Conservation (phyloP, 1,140 invertebrate genomes). For the Drosophila setifemur region DNA sequence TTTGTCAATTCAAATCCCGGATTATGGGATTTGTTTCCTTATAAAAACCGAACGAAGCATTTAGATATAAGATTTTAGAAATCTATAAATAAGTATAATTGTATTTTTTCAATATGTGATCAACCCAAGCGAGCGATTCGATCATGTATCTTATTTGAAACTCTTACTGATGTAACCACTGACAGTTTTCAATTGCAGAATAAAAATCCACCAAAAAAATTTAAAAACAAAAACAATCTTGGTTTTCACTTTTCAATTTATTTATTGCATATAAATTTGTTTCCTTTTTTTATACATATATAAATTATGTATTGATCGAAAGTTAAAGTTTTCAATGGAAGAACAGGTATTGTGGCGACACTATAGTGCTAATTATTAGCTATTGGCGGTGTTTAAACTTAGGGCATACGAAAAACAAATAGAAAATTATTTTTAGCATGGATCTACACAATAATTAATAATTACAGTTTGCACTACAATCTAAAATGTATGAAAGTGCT, state of each 20-base stretch:
- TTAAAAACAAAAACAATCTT: background rate
- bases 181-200: too few relatives aligned
- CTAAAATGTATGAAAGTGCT: slow-evolving; percentile 48
- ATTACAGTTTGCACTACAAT: slow-evolving; percentile 50
- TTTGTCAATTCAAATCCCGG: too few relatives aligned
- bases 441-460: slow-evolving; percentile 61
- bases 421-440: slow-evolving; percentile 55
- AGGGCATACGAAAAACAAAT: slow-evolving; percentile 65
- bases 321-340: slow-evolving; percentile 73
- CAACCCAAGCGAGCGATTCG: too few relatives aligned
- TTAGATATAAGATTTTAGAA: too few relatives aligned
- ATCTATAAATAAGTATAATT: too few relatives aligned
- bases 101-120: too few relatives aligned
- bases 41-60: too few relatives aligned
- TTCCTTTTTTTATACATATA: slow-evolving; percentile 40
- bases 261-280: slow-evolving; percentile 79
- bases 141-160: too few relatives aligned
- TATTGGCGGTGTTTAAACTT: slow-evolving; percentile 79
- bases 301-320: slow-evolving; percentile 58
- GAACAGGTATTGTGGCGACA: slow-evolving; percentile 79
- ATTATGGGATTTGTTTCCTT: too few relatives aligned
- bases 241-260: slow-evolving; percentile 63
- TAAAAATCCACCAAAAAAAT: background rate
- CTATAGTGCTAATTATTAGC: slow-evolving; percentile 79
- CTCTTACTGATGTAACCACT: too few relatives aligned